These are phyloP conservation scores for Gymnorhina tibicen DNA, from an alignment of 2,113 vertebrate genomes.

Conservation along the genomic window DNA sequence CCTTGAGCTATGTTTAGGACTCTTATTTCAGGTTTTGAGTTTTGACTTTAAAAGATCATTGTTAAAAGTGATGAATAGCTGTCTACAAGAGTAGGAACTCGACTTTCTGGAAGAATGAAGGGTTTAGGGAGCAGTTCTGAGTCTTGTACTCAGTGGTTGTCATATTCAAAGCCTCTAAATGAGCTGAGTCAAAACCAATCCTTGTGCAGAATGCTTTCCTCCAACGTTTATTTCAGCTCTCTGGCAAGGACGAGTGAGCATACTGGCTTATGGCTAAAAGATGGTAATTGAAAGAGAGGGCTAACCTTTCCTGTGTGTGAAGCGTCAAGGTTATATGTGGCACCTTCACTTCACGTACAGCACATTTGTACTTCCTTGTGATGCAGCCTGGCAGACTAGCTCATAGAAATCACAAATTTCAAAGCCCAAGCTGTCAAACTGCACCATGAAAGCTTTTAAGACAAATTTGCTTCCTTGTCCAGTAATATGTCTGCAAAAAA, in stretches of 20 bases:
- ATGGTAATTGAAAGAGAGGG: neutral
- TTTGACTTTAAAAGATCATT: neutral
- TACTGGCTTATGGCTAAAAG: neutral
- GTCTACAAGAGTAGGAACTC: neutral
- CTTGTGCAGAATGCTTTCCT: neutral
- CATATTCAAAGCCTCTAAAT: neutral
- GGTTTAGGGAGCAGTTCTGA: neutral
- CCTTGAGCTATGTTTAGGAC: neutral
- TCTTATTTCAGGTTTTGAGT: neutral
- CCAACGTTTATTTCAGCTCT: neutral
- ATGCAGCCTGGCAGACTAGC: neutral
- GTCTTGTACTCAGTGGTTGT: neutral
- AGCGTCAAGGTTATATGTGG: neutral
- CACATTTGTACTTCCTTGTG: neutral
- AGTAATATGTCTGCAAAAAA: neutral
- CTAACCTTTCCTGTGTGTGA: neutral
- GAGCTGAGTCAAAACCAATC: neutral
- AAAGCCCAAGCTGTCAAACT: neutral
- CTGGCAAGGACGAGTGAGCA: neutral
- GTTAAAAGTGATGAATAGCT: neutral
- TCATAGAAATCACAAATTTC: neutral
- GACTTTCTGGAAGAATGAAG: neutral
- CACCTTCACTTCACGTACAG: neutral
- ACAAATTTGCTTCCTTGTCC: neutral
- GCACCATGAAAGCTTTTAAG: neutral